Conservation (phyloP, 2,113 vertebrate species). For the Dromas ardeola region DNA sequence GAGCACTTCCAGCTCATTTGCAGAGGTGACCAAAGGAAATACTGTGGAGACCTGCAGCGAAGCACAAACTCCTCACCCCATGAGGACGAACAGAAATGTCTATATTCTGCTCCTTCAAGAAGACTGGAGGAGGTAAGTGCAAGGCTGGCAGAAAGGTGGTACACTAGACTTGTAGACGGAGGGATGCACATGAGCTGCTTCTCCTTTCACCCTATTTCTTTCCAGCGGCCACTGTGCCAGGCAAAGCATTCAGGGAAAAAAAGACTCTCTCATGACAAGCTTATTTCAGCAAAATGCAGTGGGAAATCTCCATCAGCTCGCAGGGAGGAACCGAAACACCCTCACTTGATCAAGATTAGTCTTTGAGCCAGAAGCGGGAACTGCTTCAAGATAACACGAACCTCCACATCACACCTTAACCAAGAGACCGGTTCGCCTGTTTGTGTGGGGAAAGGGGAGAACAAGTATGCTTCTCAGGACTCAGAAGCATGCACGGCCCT, state of each 20-base stretch:
- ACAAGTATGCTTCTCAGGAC: neutral
- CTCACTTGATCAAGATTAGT: neutral
- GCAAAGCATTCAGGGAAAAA: neutral
- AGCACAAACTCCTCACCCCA: neutral
- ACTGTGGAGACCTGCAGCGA: accelerated
- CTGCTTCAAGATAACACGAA: neutral
- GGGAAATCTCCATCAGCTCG: neutral
- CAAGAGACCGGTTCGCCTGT: neutral
- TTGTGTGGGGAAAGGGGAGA: neutral
- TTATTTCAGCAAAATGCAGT: neutral
- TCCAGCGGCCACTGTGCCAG: neutral
- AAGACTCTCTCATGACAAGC: neutral
- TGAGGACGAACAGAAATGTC: neutral
- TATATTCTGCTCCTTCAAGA: neutral
- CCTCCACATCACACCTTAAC: neutral
- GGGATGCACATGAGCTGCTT: neutral
- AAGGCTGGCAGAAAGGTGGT: neutral
- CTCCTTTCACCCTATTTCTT: neutral
- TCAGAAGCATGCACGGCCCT: neutral
- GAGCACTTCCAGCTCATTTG: neutral
- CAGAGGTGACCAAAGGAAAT: neutral
- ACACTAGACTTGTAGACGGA: neutral
- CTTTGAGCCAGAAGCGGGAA: neutral
- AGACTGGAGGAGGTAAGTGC: neutral
- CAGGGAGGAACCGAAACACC: neutral